Evolutionary conservation across 1,140 invertebrate species (phyloP).

Genomic region (Drosophila mojavensis): DNA sequence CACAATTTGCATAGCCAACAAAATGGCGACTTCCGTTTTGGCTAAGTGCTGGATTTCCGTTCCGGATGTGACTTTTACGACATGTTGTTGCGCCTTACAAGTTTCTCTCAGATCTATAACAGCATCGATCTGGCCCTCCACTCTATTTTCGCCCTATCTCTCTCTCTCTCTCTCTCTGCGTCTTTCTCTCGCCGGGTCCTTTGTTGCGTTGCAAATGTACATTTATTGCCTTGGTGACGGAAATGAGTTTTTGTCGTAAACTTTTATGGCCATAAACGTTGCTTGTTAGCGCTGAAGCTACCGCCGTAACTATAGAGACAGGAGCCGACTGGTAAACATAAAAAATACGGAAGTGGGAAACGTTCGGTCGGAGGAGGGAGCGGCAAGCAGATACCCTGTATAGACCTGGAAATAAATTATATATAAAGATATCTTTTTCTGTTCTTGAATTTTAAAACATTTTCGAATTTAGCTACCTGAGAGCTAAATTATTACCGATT

Average conservation of each 20-base stretch:
- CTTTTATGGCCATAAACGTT: slow-evolving; percentile 81
- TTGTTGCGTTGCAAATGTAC: slow-evolving; percentile 42
- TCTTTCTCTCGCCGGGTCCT: not conserved
- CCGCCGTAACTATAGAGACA: slow-evolving; percentile 28
- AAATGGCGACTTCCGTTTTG: slow-evolving; percentile 68
- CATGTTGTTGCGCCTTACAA: slow-evolving; percentile 15
- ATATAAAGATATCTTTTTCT: too few relatives aligned
- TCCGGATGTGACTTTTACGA: slow-evolving; percentile 49
- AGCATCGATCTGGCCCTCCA: slow-evolving; percentile 30
- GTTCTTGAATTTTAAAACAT: too few relatives aligned
- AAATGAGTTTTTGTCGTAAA: slow-evolving; percentile 82
- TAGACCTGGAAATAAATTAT: not conserved
- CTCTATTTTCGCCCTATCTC: not conserved
- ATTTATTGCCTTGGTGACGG: slow-evolving; percentile 77
- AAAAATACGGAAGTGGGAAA: slow-evolving; percentile 2
- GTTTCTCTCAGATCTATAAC: slow-evolving; percentile 33
- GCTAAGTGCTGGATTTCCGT: slow-evolving; percentile 60
- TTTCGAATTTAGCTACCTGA: too few relatives aligned
- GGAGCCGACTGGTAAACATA: slow-evolving; percentile 16
- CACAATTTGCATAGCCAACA: slow-evolving; percentile 68
- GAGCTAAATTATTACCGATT: too few relatives aligned
- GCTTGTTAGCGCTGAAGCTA: slow-evolving; percentile 66
- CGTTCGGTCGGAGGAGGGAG: not conserved
- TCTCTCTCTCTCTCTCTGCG: not conserved
- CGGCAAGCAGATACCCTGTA: not conserved